phyloP scores from a whole-genome alignment of 2,888 invertebrate species.

The Trileptium ribeirensis region DNA sequence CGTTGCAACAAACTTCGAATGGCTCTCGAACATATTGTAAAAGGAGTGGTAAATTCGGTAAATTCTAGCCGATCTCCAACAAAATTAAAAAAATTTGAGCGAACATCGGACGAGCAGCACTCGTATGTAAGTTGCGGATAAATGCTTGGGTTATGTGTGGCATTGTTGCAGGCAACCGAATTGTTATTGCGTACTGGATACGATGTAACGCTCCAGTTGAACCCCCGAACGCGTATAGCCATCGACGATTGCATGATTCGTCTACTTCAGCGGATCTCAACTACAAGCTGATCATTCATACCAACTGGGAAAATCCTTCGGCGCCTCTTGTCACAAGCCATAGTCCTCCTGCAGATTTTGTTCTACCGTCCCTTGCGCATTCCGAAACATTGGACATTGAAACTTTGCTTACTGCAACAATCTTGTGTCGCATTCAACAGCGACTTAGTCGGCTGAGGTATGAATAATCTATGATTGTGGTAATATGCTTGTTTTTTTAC shows the following conservation, averaged over 20 bases:
- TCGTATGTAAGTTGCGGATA: too few relatives aligned
- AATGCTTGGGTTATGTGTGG: too few relatives aligned
- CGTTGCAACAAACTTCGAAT: too few relatives aligned
- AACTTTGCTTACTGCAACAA: conserved; percentile 15
- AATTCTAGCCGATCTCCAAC: too few relatives aligned
- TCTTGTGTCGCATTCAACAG: background rate
- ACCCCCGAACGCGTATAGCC: background rate
- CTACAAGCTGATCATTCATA: conserved; percentile 16
- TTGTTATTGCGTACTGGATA: background rate
- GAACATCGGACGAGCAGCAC: too few relatives aligned
- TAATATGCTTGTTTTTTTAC: too few relatives aligned
- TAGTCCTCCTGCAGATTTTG: background rate
- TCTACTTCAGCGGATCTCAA: background rate
- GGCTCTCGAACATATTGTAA: too few relatives aligned
- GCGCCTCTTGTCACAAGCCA: background rate
- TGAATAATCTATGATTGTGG: too few relatives aligned
- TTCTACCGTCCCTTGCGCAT: background rate
- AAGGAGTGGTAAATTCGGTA: too few relatives aligned
- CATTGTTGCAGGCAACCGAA: too few relatives aligned
- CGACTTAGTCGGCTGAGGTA: conserved; percentile 1
- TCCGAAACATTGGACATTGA: conserved; percentile 9
- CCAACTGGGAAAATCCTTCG: background rate
- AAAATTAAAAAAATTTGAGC: too few relatives aligned
- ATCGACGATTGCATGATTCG: background rate
- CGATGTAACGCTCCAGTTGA: background rate